Evolutionary conservation across 2,888 invertebrate genomes (phyloP).

Genomic region (Belgica antarctica): DNA sequence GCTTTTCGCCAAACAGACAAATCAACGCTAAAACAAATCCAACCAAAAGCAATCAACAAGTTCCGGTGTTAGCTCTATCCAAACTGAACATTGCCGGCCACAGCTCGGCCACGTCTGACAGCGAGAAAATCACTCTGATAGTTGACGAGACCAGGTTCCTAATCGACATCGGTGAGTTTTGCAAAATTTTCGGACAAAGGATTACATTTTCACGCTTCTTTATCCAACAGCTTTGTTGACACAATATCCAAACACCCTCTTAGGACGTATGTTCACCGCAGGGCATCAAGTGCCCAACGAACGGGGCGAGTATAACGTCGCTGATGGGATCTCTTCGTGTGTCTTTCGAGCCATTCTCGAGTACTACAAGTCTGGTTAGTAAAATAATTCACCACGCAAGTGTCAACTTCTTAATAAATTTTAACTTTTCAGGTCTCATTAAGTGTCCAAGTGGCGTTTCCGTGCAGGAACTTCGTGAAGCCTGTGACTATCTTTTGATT

Average conservation of each 20-base stretch:
- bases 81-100: conserved; percentile 6
- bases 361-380: conserved; percentile 66
- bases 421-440: conserved; percentile 61
- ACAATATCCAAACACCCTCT: conserved; percentile 96
- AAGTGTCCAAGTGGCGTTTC: conserved; percentile 94
- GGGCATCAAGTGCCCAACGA: conserved; percentile 91
- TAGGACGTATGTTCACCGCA: conserved; percentile 97
- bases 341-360: conserved; percentile 94
- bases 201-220: too few relatives aligned
- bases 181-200: not conserved
- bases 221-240: conserved; percentile 83
- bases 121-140: conserved; percentile 84
- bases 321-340: conserved; percentile 93
- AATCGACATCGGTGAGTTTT: conserved; percentile 61
- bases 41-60: conserved; percentile 49
- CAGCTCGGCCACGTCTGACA: not conserved
- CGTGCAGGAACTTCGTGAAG: conserved; percentile 94
- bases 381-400: not conserved
- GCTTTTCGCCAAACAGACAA: conserved; percentile 45
- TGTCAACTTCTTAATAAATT: conserved; percentile 57
- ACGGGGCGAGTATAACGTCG: conserved; percentile 93
- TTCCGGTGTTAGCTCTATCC: conserved; percentile 47
- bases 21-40: conserved; percentile 48
- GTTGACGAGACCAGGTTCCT: conserved; percentile 95
- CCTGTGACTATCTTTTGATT: conserved; percentile 96